Conservation (phyloP, 2,888 invertebrate species). For the Noctua pronuba region DNA sequence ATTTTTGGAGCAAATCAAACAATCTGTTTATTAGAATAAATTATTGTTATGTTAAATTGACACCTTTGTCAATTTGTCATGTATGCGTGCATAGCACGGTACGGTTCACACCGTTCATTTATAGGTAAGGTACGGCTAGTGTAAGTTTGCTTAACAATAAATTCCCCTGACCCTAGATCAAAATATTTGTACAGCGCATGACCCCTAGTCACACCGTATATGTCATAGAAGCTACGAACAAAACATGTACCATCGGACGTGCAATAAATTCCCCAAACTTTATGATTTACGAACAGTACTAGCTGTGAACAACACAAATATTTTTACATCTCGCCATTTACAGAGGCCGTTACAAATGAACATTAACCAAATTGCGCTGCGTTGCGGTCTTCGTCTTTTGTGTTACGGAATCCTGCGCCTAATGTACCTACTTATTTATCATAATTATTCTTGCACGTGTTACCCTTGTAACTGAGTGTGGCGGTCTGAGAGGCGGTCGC, state of each 20-base stretch:
- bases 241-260: constrained; percentile 18
- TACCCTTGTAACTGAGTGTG: not conserved
- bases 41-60: too few relatives aligned
- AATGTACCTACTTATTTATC: not conserved
- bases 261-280: constrained; percentile 53
- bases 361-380: constrained; percentile 38
- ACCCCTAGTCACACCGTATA: not conserved
- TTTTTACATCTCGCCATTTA: constrained; percentile 50
- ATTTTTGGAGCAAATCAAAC: too few relatives aligned
- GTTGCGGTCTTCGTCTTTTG: constrained; percentile 16
- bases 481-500: too few relatives aligned
- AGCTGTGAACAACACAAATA: constrained; percentile 51
- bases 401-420: not conserved
- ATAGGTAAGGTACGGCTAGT: not conserved
- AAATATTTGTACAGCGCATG: not conserved
- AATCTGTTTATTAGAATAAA: too few relatives aligned
- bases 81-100: too few relatives aligned
- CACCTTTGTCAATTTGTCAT: not conserved
- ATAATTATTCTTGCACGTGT: not conserved
- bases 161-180: not conserved
- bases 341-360: constrained; percentile 47
- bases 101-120: too few relatives aligned
- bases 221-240: constrained; percentile 8
- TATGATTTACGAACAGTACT: constrained; percentile 52
- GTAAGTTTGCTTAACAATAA: not conserved